These are phyloP conservation scores for Tenthredo mesomela DNA, from an alignment of 2,888 invertebrate genomes.

Conservation along the genomic window DNA sequence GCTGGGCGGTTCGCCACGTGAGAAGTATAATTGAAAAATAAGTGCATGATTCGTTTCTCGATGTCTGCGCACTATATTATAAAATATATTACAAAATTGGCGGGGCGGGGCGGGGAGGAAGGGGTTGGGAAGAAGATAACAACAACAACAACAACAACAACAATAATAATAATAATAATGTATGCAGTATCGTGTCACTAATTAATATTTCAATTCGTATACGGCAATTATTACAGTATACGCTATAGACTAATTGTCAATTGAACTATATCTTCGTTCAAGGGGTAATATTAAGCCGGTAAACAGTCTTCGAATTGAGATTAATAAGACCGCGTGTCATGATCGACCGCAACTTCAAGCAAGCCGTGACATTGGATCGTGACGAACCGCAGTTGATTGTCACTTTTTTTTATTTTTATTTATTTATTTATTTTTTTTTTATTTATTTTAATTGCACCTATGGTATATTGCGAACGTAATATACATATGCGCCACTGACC, in stretches of 20 bases:
- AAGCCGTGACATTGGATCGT: slow-evolving; percentile 36
- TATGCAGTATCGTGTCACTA: not conserved
- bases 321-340: not conserved
- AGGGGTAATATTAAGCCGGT: not conserved
- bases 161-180: not conserved
- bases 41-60: not conserved
- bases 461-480: not conserved
- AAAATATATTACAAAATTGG: not conserved
- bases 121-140: not conserved
- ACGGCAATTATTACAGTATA: not conserved
- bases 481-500: slow-evolving; percentile 22
- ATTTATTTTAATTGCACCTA: not conserved
- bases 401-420: not conserved
- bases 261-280: not conserved
- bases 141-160: too few species aligned
- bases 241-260: not conserved
- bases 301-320: slow-evolving; percentile 6
- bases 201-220: not conserved
- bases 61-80: not conserved
- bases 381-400: slow-evolving; percentile 36
- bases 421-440: too few species aligned
- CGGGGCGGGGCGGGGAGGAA: too few species aligned
- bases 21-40: not conserved
- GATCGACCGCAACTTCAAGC: slow-evolving; percentile 8
- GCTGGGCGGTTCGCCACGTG: not conserved